Base-by-base conservation (phyloP, 2,113 vertebrate genomes). In the Condylura cristata region DNA sequence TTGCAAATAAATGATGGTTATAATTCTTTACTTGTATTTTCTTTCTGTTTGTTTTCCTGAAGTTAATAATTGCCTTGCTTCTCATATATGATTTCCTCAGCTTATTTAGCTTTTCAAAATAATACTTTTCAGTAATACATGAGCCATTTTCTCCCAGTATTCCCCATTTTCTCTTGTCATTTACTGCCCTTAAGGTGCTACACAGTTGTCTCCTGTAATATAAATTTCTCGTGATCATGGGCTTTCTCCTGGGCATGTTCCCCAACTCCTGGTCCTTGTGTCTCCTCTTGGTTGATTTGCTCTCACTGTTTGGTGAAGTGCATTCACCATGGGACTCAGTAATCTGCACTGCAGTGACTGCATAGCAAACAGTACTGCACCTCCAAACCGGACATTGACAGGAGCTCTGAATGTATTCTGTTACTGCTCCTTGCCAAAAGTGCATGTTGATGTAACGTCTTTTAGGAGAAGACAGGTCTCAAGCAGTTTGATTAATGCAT, bases 301-400 rank as follows among this genome's bases (percentile, higher is more conserved):
- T 86, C 60, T 18, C 28, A 44, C 37, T 80, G 61, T 37, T 66
- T 66, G 30, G 18, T 28, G 28, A 65, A 72, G 28, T 8, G 1
- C 26, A 30, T 13, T 24, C 20, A 46, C 46, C 22, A 0, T 61
- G 60, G 65, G 63, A 39, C 12, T 34, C 41, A 41, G 6, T 24
- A 58, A 14, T 9, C 4, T 1, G 24, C n/a, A 8, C 9, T 3
- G 0, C 8, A 7, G 9, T 5, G 16, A 51, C 34, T 8, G 17
- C 56, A 18, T 20, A 16, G 48, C 44, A 39, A 83, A 30, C 65
- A 68, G 5, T 44, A 44, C 24, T 2, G 1, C 37, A 22, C 65
- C n/a, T 0, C 53, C 32, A 10, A 14, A 28, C 22, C 53, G 22
- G 51, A 17, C 7, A 20, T n/a, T n/a, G 20, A 87, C 51, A 18